Evolutionary conservation across 2,113 vertebrate genomes (phyloP).

Genomic region (Condylura cristata): DNA sequence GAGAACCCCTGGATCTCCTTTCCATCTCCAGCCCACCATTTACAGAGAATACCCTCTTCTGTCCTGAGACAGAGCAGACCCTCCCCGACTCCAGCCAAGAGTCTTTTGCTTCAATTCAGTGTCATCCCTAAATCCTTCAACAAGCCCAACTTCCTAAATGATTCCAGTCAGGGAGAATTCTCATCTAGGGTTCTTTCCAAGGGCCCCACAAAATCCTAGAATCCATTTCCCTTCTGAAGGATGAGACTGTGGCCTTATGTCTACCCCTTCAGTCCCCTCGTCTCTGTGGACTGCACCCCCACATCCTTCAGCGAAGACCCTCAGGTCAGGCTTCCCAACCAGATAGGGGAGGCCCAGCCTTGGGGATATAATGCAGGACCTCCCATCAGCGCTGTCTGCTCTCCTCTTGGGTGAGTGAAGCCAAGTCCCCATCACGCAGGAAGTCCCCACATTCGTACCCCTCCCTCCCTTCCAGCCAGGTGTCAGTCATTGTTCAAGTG

Average conservation of each 20-base stretch:
- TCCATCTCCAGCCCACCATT: rapidly evolving
- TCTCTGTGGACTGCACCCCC: neutral
- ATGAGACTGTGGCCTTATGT: neutral
- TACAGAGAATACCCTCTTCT: neutral
- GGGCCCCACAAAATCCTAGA: no score
- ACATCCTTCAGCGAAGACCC: neutral
- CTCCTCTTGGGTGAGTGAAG: neutral
- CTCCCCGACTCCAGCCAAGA: neutral
- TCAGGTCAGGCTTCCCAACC: neutral
- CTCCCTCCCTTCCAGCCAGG: neutral
- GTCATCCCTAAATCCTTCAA: neutral
- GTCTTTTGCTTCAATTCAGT: neutral
- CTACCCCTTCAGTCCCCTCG: neutral
- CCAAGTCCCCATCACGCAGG: neutral
- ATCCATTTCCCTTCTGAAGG: neutral
- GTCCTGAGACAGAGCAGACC: neutral
- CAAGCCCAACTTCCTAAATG: neutral
- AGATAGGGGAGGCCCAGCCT: neutral
- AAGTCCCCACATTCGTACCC: neutral
- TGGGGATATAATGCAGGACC: neutral
- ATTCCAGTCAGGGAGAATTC: neutral
- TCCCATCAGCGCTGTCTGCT: rapidly evolving
- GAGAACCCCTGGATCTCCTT: rapidly evolving
- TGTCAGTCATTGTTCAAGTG: neutral
- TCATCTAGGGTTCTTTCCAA: neutral